Conservation (phyloP, 2,113 vertebrate genomes). For the Tinamus guttatus region DNA sequence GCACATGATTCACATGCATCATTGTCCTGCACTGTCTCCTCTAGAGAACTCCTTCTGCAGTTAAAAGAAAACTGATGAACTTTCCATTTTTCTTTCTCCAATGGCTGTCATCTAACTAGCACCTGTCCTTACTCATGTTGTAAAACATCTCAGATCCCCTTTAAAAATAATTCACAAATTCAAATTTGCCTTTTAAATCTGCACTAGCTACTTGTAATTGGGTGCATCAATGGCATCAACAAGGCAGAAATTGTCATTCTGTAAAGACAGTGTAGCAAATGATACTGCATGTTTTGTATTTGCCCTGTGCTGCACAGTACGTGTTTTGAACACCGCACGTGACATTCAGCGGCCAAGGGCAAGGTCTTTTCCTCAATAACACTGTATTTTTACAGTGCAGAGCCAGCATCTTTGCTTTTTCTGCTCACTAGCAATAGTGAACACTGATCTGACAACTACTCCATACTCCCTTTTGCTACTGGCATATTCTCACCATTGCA, state of each 20-base stretch:
- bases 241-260: background rate
- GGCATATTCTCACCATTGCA: constrained; percentile 12
- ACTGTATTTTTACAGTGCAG: background rate
- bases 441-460: background rate
- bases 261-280: background rate
- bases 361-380: constrained; percentile 38
- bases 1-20: background rate
- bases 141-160: background rate
- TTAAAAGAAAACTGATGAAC: background rate
- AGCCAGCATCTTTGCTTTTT: constrained; percentile 6
- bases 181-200: background rate
- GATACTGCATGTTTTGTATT: background rate
- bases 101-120: background rate
- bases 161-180: background rate
- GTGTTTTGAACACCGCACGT: background rate
- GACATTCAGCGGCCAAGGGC: constrained; percentile 36
- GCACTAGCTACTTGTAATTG: background rate
- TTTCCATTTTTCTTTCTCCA: background rate
- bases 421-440: background rate
- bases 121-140: accelerated
- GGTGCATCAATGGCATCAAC: background rate
- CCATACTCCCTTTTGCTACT: background rate
- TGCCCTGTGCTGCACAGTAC: background rate
- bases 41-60: background rate
- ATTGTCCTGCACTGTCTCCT: background rate